Evolutionary conservation across 2,113 vertebrate genomes (phyloP).

Genomic region (Perccottus glenii): DNA sequence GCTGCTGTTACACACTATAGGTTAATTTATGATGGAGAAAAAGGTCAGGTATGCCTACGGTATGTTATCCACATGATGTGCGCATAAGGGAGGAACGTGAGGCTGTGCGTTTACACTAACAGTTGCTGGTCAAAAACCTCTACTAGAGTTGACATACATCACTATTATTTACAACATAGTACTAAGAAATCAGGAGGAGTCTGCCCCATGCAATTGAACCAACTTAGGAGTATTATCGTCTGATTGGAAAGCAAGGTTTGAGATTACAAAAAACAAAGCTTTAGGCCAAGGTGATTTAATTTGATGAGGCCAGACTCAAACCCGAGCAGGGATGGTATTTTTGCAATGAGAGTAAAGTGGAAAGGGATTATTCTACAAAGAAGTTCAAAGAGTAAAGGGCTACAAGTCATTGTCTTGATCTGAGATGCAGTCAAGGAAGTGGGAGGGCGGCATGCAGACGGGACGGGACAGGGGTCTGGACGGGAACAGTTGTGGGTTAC

Average conservation of each 20-base stretch:
- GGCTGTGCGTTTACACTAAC: too few species aligned
- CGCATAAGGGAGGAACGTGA: constrained; percentile 47
- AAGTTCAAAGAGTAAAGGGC: constrained; percentile 57
- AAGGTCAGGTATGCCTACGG: constrained; percentile 56
- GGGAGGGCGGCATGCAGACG: constrained; percentile 71
- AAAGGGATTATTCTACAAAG: constrained; percentile 41
- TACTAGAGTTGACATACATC: constrained; percentile 67
- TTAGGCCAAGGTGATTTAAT: constrained; percentile 28
- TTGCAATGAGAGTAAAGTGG: constrained; percentile 25
- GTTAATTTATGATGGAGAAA: constrained; percentile 61
- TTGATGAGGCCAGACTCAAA: constrained; percentile 43
- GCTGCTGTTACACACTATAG: constrained; percentile 54
- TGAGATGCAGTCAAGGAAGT: constrained; percentile 40
- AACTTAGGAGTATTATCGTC: constrained; percentile 21
- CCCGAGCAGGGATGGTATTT: constrained; percentile 5
- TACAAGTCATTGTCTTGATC: constrained; percentile 59
- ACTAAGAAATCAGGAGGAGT: constrained; percentile 47
- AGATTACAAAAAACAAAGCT: constrained; percentile 19
- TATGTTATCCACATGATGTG: constrained; percentile 54
- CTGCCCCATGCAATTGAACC: constrained; percentile 47
- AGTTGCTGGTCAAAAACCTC: constrained; percentile 70
- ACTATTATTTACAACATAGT: constrained; percentile 68
- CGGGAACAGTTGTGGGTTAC: constrained; percentile 69
- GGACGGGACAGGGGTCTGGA: constrained; percentile 28
- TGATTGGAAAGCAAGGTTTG: background rate